phyloP scores from a whole-genome alignment of 1,140 invertebrate genomes.

The Ectropis grisescens region DNA sequence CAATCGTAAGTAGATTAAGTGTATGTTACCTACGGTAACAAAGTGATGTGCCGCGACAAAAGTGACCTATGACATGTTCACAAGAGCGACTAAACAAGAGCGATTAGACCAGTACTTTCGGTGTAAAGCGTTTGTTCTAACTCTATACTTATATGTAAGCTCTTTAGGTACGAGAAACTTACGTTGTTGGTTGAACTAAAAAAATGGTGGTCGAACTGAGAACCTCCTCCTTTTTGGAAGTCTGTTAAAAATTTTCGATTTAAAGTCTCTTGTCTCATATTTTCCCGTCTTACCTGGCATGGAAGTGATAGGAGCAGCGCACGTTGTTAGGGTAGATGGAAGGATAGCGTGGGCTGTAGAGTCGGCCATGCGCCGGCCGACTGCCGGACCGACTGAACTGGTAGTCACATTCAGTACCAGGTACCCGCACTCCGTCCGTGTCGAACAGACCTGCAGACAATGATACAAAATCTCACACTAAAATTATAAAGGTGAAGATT shows the following conservation, averaged over 20 bases:
- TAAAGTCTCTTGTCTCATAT: not conserved
- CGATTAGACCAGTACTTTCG: no score
- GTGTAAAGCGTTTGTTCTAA: no score
- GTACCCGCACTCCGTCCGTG: constrained; percentile 77
- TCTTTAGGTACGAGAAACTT: not conserved
- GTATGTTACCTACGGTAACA: no score
- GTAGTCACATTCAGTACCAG: constrained; percentile 83
- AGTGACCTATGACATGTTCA: not conserved
- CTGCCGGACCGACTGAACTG: constrained; percentile 80
- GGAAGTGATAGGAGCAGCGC: constrained; percentile 84
- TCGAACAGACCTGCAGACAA: constrained; percentile 78
- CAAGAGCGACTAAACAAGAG: no score
- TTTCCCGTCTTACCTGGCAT: constrained; percentile 73
- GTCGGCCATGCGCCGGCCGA: constrained; percentile 76
- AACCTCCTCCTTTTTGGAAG: no score
- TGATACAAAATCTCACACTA: constrained; percentile 5
- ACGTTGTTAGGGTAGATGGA: constrained; percentile 86
- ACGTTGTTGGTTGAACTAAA: no score
- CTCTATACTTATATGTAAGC: not conserved
- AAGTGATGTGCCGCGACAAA: no score
- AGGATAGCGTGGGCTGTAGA: constrained; percentile 88
- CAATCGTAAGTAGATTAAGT: no score
- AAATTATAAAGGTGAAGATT: no score
- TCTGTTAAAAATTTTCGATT: not conserved
- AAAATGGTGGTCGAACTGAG: no score